These are phyloP conservation scores for Bibio marci DNA, from an alignment of 2,888 invertebrate genomes.

Conservation along the genomic window DNA sequence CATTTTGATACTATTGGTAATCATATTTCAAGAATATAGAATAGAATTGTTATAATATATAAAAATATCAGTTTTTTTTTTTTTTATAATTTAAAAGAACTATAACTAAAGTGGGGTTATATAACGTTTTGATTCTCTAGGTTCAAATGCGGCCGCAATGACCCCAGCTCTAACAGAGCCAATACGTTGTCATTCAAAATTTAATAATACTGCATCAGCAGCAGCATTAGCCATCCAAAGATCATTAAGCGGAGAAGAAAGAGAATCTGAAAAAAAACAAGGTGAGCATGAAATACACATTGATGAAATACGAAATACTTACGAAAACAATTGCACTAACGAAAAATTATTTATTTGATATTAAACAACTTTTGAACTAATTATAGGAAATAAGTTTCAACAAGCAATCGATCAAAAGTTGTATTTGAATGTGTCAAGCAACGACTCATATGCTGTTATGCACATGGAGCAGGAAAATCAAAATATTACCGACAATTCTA, in stretches of 20 bases:
- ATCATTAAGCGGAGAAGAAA: constrained; percentile 2
- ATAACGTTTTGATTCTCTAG: too few species aligned
- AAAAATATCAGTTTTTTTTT: too few species aligned
- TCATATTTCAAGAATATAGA: too few species aligned
- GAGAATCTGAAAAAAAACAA: neutral
- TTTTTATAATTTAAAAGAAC: too few species aligned
- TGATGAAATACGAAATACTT: neutral
- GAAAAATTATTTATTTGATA: neutral
- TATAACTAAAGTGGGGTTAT: too few species aligned
- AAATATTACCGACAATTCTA: neutral
- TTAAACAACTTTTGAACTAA: neutral
- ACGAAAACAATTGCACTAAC: constrained; percentile 3
- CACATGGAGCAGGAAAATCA: constrained; percentile 8
- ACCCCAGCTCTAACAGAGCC: constrained; percentile 85
- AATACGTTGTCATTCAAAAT: constrained; percentile 28
- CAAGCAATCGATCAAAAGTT: constrained; percentile 12
- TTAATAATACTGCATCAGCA: constrained; percentile 28
- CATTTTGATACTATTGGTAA: too few species aligned
- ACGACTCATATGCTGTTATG: constrained; percentile 2
- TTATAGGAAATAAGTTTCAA: constrained; percentile 12
- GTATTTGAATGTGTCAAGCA: constrained; percentile 8
- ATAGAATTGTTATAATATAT: too few species aligned
- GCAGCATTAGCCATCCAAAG: constrained; percentile 14
- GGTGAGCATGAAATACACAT: neutral
- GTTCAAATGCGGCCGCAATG: constrained; percentile 78